A percentile compares a stretch with the other conserved stretches of the same genome.
phyloP scores from a whole-genome alignment of 2,888 invertebrate genomes.

The Blomia tropicalis region DNA sequence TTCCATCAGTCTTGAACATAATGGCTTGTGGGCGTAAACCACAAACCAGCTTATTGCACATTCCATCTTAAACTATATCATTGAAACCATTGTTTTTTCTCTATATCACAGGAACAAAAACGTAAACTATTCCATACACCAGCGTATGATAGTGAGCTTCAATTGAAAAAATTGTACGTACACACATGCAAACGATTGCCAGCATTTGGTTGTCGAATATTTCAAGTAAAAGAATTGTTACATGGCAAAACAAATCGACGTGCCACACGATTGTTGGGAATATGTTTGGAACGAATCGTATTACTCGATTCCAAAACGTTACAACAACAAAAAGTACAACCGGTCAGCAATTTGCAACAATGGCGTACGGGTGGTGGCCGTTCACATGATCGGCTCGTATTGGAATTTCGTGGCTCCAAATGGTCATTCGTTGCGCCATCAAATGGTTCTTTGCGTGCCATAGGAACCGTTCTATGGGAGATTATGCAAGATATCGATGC shows the following conservation, averaged over 20 bases:
- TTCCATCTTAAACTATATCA: too few relatives aligned
- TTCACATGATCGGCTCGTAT: conserved; percentile 44
- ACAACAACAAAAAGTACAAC: conserved; percentile 42
- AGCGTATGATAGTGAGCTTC: conserved; percentile 47
- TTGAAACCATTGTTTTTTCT: too few relatives aligned
- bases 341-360: conserved; percentile 44
- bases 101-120: conserved; percentile 51
- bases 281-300: conserved; percentile 44
- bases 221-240: conserved; percentile 46
- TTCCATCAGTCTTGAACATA: too few relatives aligned
- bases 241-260: conserved; percentile 42
- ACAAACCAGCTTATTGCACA: too few relatives aligned
- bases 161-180: conserved; percentile 47
- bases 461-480: conserved; percentile 45
- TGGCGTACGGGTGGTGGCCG: conserved; percentile 48
- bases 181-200: conserved; percentile 47
- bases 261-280: conserved; percentile 45
- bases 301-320: conserved; percentile 47
- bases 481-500: conserved; percentile 45
- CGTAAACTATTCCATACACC: conserved; percentile 48
- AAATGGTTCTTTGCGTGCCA: conserved; percentile 41
- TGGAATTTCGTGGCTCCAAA: conserved; percentile 47
- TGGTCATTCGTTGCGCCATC: conserved; percentile 44
- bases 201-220: conserved; percentile 46
- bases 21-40: too few relatives aligned